phyloP scores from a whole-genome alignment of 2,888 invertebrate species.

The Gasteruption jaculator region DNA sequence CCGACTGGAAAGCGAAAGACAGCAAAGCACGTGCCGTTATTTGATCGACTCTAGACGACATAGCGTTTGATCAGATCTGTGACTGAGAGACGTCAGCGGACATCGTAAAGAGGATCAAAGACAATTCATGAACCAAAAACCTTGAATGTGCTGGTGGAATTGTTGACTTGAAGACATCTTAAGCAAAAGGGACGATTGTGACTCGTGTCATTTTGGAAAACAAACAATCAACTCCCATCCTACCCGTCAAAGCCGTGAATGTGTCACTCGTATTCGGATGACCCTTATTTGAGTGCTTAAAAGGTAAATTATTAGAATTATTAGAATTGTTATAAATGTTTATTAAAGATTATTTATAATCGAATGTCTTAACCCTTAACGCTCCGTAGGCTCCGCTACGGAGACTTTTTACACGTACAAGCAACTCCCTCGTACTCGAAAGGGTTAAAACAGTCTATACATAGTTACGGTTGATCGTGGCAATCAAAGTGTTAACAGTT shows the following conservation, averaged over 20 bases:
- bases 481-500: too few species aligned
- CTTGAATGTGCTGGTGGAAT: conserved; percentile 2
- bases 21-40: conserved; percentile 7
- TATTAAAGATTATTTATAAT: too few species aligned
- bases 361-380: too few species aligned
- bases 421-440: too few species aligned
- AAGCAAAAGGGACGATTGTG: conserved; percentile 1
- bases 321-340: conserved; percentile 1
- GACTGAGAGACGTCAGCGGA: conserved; percentile 2
- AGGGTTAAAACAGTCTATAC: too few species aligned
- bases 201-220: conserved; percentile 7
- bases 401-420: too few species aligned
- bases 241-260: too few species aligned
- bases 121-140: conserved; percentile 8
- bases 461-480: too few species aligned
- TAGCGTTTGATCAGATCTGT: conserved; percentile 6
- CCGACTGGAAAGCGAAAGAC: conserved; percentile 6
- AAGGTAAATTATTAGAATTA: too few species aligned
- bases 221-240: too few species aligned
- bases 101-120: conserved; percentile 3
- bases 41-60: conserved; percentile 4
- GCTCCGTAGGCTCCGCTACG: too few species aligned
- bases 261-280: conserved; percentile 1
- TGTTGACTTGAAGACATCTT: conserved; percentile 3
- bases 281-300: too few species aligned